Evolutionary conservation across 2,888 invertebrate species (phyloP).

Genomic region (Coremacera marginata): DNA sequence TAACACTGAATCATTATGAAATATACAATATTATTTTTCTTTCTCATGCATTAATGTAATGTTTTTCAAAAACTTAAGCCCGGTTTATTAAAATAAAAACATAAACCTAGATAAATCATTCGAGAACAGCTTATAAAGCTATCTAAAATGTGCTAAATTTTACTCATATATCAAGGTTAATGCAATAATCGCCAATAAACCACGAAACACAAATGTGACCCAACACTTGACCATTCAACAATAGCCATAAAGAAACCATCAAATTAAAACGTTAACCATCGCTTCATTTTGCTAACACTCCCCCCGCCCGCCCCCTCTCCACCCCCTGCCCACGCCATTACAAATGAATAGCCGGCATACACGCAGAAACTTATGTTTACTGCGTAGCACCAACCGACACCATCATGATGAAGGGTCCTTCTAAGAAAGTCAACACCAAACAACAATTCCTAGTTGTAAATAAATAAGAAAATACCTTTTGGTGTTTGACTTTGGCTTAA

Average conservation of each 20-base stretch:
- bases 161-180: slow-evolving; percentile 19
- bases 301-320: too few species aligned
- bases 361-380: neutral
- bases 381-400: neutral
- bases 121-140: too few species aligned
- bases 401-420: neutral
- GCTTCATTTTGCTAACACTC: neutral
- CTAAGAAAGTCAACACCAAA: neutral
- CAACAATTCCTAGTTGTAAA: neutral
- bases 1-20: too few species aligned
- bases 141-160: neutral
- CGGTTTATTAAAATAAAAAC: too few species aligned
- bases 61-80: too few species aligned
- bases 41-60: too few species aligned
- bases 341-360: neutral
- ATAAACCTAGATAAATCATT: too few species aligned
- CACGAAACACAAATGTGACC: neutral
- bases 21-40: too few species aligned
- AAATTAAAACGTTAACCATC: neutral
- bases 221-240: neutral
- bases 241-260: slow-evolving; percentile 9
- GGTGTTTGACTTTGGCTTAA: neutral
- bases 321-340: too few species aligned
- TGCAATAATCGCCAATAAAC: slow-evolving; percentile 30
- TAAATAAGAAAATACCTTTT: slow-evolving; percentile 2